These are phyloP conservation scores for Scylla paramamosain DNA, from an alignment of 1,140 invertebrate genomes.

Conservation along the genomic window DNA sequence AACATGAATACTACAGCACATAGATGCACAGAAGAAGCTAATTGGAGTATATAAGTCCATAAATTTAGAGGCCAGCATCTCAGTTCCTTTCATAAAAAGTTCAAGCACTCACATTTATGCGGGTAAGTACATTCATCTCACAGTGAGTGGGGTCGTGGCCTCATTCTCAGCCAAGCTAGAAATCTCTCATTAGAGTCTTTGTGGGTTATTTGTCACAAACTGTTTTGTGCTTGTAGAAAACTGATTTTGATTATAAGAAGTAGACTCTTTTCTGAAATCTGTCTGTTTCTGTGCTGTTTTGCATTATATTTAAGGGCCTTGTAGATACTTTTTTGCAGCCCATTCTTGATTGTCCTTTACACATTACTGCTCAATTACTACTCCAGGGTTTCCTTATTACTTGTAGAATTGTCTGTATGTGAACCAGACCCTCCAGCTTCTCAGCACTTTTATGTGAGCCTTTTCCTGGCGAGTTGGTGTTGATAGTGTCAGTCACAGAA, in stretches of 20 bases:
- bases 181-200: not conserved
- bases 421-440: conserved; percentile 15
- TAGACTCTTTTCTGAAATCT: not conserved
- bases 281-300: not conserved
- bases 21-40: conserved; percentile 1
- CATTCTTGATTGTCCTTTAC: not conserved
- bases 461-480: not conserved
- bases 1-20: not conserved
- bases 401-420: not conserved
- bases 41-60: not conserved
- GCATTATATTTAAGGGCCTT: not conserved
- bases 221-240: conserved; percentile 18
- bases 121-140: not conserved
- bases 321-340: conserved; percentile 5
- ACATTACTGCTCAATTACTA: not conserved
- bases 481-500: conserved; percentile 10
- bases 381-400: not conserved
- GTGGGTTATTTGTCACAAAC: not conserved
- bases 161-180: not conserved
- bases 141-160: not conserved
- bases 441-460: not conserved
- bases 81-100: not conserved
- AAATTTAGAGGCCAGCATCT: not conserved
- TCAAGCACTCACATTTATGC: not conserved
- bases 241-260: not conserved